These are phyloP conservation scores for Drosophila dives DNA, from an alignment of 2,888 invertebrate species.

Conservation along the genomic window DNA sequence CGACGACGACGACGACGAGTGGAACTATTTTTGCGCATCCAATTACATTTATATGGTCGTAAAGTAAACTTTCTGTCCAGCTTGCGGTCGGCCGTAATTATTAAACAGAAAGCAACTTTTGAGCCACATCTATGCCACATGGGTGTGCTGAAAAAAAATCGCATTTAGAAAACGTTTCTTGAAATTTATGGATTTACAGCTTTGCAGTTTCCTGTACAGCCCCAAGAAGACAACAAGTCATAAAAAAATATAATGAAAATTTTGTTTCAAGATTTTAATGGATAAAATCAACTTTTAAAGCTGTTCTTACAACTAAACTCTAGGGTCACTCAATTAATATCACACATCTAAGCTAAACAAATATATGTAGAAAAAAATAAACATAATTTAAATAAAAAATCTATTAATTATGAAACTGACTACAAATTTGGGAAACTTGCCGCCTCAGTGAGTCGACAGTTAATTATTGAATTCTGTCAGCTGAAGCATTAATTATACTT, in stretches of 20 bases:
- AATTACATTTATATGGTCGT: slow-evolving; percentile 83
- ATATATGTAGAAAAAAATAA: slow-evolving; percentile 23
- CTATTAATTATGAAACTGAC: slow-evolving; percentile 52
- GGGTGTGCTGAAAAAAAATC: slow-evolving; percentile 12
- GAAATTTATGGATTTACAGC: slow-evolving; percentile 27
- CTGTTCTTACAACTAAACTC: slow-evolving; percentile 25
- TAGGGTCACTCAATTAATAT: slow-evolving; percentile 34
- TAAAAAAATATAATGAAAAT: slow-evolving; percentile 16
- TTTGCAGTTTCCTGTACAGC: slow-evolving; percentile 13
- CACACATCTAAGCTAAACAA: slow-evolving; percentile 47
- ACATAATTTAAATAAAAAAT: slow-evolving; percentile 47
- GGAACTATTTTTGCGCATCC: slow-evolving; percentile 79
- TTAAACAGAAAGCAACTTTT: slow-evolving; percentile 12
- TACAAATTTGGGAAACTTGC: slow-evolving; percentile 44
- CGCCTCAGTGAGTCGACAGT: slow-evolving; percentile 40
- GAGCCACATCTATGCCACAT: slow-evolving; percentile 3
- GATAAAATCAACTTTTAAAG: slow-evolving; percentile 9
- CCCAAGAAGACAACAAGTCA: slow-evolving; percentile 10
- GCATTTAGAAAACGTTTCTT: slow-evolving; percentile 15
- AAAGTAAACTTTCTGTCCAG: slow-evolving; percentile 77
- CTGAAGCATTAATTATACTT: slow-evolving; percentile 51
- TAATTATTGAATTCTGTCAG: slow-evolving; percentile 54
- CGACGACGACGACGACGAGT: background rate
- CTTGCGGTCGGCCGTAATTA: slow-evolving; percentile 67
- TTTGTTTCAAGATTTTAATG: background rate